Evolutionary conservation across 2,797 vertebrate species (phyloP).

Genomic region (Platalea minor): DNA sequence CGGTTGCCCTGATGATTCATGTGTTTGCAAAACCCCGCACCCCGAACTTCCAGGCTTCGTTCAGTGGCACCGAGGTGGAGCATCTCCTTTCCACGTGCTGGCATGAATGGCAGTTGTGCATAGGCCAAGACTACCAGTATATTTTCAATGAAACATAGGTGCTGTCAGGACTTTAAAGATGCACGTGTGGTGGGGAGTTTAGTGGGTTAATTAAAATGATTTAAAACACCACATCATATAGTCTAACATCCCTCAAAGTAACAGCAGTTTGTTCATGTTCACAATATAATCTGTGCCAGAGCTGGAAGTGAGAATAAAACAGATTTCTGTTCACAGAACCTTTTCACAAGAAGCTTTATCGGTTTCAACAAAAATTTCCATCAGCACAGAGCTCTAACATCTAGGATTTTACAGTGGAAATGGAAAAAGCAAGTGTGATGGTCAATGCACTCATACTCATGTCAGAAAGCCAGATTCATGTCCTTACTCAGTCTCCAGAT

Average conservation of each 20-base stretch:
- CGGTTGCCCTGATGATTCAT: too few species aligned
- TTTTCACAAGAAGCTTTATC: not conserved
- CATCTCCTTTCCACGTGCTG: not conserved
- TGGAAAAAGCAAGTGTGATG: not conserved
- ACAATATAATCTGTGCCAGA: not conserved
- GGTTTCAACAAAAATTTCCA: not conserved
- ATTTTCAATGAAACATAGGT: not conserved
- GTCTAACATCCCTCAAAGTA: not conserved
- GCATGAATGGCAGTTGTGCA: not conserved
- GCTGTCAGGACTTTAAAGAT: not conserved
- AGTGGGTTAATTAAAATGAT: not conserved
- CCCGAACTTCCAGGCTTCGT: not conserved
- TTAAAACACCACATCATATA: not conserved
- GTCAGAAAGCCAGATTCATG: not conserved
- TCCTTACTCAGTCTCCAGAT: not conserved
- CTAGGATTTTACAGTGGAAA: not conserved
- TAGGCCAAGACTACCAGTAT: not conserved
- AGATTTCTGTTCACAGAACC: not conserved
- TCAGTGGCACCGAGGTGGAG: not conserved
- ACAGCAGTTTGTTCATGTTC: not conserved
- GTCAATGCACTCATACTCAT: too few species aligned
- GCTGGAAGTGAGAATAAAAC: not conserved
- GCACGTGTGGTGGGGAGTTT: not conserved
- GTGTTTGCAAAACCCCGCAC: not conserved
- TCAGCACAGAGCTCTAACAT: not conserved